Conservation (phyloP, 2,113 vertebrate species). For the Phyllopteryx taeniolatus region DNA sequence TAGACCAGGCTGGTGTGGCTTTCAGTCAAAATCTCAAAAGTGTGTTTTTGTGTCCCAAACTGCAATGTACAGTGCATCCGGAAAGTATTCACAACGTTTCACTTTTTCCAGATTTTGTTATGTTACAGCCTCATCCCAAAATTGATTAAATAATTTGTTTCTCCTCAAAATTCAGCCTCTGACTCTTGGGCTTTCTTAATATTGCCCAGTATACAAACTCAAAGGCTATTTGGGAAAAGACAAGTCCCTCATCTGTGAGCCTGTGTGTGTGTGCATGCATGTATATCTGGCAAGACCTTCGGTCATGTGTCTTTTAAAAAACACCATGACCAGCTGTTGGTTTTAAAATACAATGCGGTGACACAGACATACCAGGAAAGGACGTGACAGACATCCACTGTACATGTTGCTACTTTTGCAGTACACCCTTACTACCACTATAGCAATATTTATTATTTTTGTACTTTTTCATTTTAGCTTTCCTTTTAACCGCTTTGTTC, state of each 20-base stretch:
- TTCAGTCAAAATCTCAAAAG: background rate
- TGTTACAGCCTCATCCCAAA: no score
- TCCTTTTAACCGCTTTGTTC: conserved; percentile 5
- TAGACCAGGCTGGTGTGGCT: background rate
- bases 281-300: conserved; percentile 8
- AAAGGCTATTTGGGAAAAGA: conserved; percentile 25
- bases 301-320: conserved; percentile 21
- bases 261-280: background rate
- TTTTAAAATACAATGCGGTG: conserved; percentile 17
- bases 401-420: background rate
- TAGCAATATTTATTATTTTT: background rate
- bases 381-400: conserved; percentile 3
- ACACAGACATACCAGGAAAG: conserved; percentile 20
- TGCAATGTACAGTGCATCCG: no score
- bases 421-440: background rate
- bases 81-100: background rate
- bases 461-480: background rate
- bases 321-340: conserved; percentile 33
- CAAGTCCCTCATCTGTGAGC: conserved; percentile 1
- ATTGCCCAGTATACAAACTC: background rate
- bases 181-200: background rate
- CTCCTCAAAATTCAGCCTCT: background rate
- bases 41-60: background rate
- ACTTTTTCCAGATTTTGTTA: no score
- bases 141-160: no score